Evolutionary conservation across 2,113 vertebrate species (phyloP).

Genomic region (Podocnemis expansa): DNA sequence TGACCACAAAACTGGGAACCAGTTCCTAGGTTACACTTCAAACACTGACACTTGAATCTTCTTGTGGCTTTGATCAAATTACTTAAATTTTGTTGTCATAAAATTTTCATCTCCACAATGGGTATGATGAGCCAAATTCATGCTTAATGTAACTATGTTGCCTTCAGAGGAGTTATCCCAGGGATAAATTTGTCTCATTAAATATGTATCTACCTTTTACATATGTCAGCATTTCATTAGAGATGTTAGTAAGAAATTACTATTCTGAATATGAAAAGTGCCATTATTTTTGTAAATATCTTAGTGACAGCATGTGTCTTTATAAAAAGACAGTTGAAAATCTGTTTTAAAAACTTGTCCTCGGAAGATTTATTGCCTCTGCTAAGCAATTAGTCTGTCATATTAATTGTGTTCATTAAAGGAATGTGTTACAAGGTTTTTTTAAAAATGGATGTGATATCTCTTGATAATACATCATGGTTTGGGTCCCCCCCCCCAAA

Average conservation of each 20-base stretch:
- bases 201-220: not conserved
- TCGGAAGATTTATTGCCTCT: not conserved
- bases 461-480: not conserved
- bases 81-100: not conserved
- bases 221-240: not conserved
- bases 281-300: not conserved
- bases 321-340: not conserved
- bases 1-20: not conserved
- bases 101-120: not conserved
- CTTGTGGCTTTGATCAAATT: not conserved
- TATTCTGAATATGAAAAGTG: not conserved
- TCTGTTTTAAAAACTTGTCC: rapidly evolving
- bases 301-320: not conserved
- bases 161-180: not conserved
- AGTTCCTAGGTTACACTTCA: not conserved
- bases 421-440: slow-evolving; percentile 5
- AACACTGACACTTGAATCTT: not conserved
- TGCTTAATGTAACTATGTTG: not conserved
- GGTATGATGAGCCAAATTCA: not conserved
- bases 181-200: not conserved
- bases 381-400: not conserved
- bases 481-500: not conserved
- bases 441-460: not conserved
- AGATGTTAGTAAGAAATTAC: not conserved
- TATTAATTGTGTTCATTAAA: not conserved